Evolutionary conservation across 2,113 vertebrate species (phyloP).

Genomic region (Campylorhamphus procurvoides): DNA sequence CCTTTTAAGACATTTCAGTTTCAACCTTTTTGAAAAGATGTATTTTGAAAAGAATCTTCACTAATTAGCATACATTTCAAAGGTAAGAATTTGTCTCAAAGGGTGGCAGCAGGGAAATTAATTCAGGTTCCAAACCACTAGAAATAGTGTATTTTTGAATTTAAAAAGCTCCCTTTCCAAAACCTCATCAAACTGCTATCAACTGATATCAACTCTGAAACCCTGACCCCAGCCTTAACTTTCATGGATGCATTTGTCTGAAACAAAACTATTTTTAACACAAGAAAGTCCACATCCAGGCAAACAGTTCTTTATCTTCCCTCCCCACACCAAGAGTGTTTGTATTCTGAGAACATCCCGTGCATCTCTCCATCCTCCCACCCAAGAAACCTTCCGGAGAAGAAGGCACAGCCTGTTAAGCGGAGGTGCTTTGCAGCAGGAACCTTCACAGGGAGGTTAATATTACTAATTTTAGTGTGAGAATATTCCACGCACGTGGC

Average conservation of each 20-base stretch:
- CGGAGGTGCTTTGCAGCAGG: neutral
- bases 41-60: neutral
- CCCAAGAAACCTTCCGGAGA: neutral
- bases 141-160: neutral
- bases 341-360: neutral
- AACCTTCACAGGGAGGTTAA: neutral
- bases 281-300: neutral
- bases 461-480: slow-evolving; percentile 55
- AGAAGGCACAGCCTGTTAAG: neutral
- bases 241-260: neutral
- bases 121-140: neutral
- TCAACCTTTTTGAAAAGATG: neutral
- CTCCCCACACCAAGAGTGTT: neutral
- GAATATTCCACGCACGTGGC: slow-evolving; percentile 82
- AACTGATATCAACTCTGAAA: neutral
- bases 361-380: neutral
- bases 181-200: neutral
- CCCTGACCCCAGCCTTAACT: neutral
- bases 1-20: neutral
- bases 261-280: neutral
- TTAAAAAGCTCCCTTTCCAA: neutral
- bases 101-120: neutral
- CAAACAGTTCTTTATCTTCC: neutral
- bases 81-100: neutral
- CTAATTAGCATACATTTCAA: neutral